A percentile compares a stretch with the other conserved stretches of the same genome.
These are phyloP conservation scores for Limnodromus scolopaceus DNA, from an alignment of 2,797 vertebrate species.

Conservation along the genomic window DNA sequence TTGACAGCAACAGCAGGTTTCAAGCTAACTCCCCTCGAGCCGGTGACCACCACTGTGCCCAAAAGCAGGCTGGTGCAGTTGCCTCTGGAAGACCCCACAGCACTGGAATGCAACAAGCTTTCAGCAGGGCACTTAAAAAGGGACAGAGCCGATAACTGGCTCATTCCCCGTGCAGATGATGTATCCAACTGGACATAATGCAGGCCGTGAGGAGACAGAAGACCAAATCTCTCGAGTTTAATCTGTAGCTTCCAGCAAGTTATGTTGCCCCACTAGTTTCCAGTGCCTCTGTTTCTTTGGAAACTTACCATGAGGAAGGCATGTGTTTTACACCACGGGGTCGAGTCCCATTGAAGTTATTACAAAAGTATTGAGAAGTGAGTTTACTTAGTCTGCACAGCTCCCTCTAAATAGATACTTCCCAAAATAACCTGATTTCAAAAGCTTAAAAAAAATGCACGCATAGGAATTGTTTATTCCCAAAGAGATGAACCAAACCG, in stretches of 20 bases:
- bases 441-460: background rate
- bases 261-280: background rate
- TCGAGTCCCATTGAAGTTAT: background rate
- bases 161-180: background rate
- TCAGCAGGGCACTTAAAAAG: background rate
- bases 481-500: background rate
- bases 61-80: rapidly evolving
- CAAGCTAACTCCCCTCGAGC: background rate
- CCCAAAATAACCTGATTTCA: background rate
- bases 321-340: background rate
- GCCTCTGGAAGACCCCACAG: background rate
- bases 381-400: background rate
- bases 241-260: background rate
- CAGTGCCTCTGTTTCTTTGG: background rate
- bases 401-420: background rate
- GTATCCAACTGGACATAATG: background rate
- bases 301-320: background rate
- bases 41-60: no score
- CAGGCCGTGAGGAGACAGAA: background rate
- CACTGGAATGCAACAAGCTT: background rate
- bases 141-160: background rate
- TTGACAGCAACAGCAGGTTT: background rate
- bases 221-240: background rate
- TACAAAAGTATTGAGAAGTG: background rate
- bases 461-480: background rate